Evolutionary conservation across 2,113 vertebrate species (phyloP).

Genomic region (Lagopus leucura): DNA sequence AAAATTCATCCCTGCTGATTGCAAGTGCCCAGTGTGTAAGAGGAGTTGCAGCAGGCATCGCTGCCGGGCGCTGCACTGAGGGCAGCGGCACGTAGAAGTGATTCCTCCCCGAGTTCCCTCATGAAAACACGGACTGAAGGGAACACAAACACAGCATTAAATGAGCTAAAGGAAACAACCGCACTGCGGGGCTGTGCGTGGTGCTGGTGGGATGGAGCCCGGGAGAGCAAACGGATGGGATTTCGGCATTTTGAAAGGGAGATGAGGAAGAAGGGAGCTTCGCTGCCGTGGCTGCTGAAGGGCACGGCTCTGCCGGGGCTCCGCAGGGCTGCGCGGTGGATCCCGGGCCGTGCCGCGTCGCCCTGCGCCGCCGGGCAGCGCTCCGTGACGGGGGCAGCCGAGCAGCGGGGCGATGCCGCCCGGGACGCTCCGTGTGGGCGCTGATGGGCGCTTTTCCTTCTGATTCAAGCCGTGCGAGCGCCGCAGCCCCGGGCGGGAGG

Average conservation of each 20-base stretch:
- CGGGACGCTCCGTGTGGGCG: not conserved
- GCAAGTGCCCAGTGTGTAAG: accelerated
- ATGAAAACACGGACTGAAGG: not conserved
- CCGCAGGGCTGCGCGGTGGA: too few relatives aligned
- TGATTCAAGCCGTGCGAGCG: not conserved
- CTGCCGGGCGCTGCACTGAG: not conserved
- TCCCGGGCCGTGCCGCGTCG: too few relatives aligned
- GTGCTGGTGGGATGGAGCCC: not conserved
- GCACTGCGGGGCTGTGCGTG: not conserved
- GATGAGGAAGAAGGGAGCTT: not conserved
- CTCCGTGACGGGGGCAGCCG: too few relatives aligned
- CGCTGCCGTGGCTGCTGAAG: not conserved
- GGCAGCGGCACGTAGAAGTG: not conserved
- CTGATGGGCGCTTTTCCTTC: not conserved
- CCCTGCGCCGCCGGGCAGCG: too few relatives aligned
- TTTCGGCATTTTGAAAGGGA: not conserved
- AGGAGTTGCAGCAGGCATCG: not conserved
- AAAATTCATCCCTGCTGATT: not conserved
- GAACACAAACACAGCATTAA: not conserved
- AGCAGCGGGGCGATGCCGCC: accelerated
- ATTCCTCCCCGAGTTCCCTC: not conserved
- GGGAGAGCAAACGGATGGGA: not conserved
- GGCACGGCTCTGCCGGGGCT: too few relatives aligned
- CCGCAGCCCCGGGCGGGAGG: not conserved
- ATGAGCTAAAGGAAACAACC: not conserved